phyloP scores from a whole-genome alignment of 2,888 invertebrate species.

The Dynastes grantii region DNA sequence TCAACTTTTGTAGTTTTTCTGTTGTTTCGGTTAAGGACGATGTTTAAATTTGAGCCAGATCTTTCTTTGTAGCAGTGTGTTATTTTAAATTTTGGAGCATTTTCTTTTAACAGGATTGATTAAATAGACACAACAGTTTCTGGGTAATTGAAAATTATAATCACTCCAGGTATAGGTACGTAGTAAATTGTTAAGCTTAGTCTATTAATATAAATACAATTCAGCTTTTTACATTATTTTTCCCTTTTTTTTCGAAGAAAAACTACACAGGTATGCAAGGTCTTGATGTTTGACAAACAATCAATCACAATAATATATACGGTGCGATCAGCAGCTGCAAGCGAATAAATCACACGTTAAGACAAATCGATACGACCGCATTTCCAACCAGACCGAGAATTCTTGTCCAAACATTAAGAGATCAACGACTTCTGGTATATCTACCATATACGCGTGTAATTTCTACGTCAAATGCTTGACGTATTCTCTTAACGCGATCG shows the following conservation, averaged over 20 bases:
- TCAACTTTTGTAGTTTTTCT: too few relatives aligned
- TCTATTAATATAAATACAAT: not conserved
- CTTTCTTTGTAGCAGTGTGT: too few relatives aligned
- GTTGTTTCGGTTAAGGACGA: too few relatives aligned
- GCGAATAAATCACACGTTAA: not conserved
- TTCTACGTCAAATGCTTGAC: slow-evolving; percentile 4
- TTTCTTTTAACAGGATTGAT: too few relatives aligned
- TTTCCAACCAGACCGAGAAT: slow-evolving; percentile 27
- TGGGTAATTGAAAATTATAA: not conserved
- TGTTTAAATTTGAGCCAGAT: too few relatives aligned
- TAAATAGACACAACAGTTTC: too few relatives aligned
- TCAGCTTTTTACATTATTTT: too few relatives aligned
- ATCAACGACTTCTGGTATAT: slow-evolving; percentile 26
- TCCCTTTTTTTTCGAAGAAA: too few relatives aligned
- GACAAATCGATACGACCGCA: slow-evolving; percentile 13
- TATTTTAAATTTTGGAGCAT: too few relatives aligned
- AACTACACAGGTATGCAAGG: too few relatives aligned
- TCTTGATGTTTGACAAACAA: not conserved
- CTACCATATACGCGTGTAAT: not conserved
- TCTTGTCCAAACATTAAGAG: slow-evolving; percentile 38
- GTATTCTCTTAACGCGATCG: slow-evolving; percentile 15
- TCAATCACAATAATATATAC: slow-evolving; percentile 18
- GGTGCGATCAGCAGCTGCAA: not conserved
- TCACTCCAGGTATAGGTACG: not conserved
- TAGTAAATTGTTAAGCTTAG: not conserved